phyloP scores from a whole-genome alignment of 2,888 invertebrate species.

The Peribatodes rhomboidaria region DNA sequence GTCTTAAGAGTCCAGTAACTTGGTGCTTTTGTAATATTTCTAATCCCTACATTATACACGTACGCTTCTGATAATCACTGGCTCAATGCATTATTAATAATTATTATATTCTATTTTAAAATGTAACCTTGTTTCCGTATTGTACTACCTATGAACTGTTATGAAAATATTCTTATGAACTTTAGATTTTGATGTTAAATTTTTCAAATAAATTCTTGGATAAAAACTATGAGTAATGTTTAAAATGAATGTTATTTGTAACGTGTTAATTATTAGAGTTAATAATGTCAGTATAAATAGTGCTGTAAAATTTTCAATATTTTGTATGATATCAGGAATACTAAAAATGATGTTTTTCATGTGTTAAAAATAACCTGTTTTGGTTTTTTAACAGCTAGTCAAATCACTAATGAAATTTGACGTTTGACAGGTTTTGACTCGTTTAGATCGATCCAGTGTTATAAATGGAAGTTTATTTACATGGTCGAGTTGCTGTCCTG shows the following conservation, averaged over 20 bases:
- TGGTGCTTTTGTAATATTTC: conserved; percentile 67
- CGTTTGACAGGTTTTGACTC: conserved; percentile 62
- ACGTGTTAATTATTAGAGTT: conserved; percentile 19
- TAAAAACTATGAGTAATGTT: conserved; percentile 16
- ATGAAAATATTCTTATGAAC: conserved; percentile 34
- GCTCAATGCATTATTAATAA: conserved; percentile 73
- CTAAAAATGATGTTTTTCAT: conserved; percentile 40
- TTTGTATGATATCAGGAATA: conserved; percentile 43
- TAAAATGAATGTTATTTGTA: conserved; percentile 23
- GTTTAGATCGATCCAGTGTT: conserved; percentile 32
- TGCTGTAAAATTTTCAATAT: conserved; percentile 36
- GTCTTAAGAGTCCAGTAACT: conserved; percentile 65
- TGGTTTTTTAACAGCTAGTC: conserved; percentile 79
- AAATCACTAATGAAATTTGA: conserved; percentile 72
- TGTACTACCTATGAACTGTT: conserved; percentile 30
- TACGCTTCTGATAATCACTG: conserved; percentile 72
- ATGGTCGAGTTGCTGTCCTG: conserved; percentile 3
- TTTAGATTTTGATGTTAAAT: conserved; percentile 39
- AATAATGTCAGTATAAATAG: conserved; percentile 32
- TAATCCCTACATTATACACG: conserved; percentile 56
- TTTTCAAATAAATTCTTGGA: conserved; percentile 15
- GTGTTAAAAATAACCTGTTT: conserved; percentile 48
- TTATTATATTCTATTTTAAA: conserved; percentile 49
- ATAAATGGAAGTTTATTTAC: not conserved
- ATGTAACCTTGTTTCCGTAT: conserved; percentile 23